Base-by-base conservation (phyloP, 2,797 vertebrate genomes). In the Galagoides demidoff region DNA sequence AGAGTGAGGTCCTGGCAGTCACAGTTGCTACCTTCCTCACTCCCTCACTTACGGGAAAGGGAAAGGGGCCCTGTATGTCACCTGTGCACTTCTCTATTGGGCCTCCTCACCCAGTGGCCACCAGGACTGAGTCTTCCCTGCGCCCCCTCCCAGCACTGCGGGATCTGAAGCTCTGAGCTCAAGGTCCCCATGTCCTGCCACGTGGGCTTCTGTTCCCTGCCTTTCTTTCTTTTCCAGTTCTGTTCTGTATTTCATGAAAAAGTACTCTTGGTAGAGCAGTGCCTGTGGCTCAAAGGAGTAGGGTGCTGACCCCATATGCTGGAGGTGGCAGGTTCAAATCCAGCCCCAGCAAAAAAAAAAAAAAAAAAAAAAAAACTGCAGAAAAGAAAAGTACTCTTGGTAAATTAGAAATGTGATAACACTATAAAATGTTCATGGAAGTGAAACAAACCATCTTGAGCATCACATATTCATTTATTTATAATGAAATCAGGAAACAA, bases 81-180 rank as follows among this genome's bases (percentile, higher is more conserved):
- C 39, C 43, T 1, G 13, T 4, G 2, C 57, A 6, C 31, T 55
- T n/a, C 39, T 45, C 57, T 66, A 43, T 23, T 22, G 37, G 31
- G 37, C 22, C 59, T 7, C 43, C 25, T 52, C 45, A 16, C 68
- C 71, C 43, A 55, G 78, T 27, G 4, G 37, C 39, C 8, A 0
- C 25, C 4, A 34, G 76, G 20, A 57, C 29, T 3, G 23, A 11
- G 23, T 16, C 7, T 39, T 39, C 76, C 39, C n/a, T 0, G 1
- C 11, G 34, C 2, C 0, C 0, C 10, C 34, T 57, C 31, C 12
- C 11, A n/a, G 57, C 66, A 1, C n/a, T 1, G 22, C 0, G 13
- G 25, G 37, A 11, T 68, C 7, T 12, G 25, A 7, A 19, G 66
- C 27, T 23, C 6, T 8, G 16, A 0, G 37, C 23, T 63, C 6